Evolutionary conservation across 2,797 vertebrate genomes (phyloP).

Genomic region (Myripristis murdjan): DNA sequence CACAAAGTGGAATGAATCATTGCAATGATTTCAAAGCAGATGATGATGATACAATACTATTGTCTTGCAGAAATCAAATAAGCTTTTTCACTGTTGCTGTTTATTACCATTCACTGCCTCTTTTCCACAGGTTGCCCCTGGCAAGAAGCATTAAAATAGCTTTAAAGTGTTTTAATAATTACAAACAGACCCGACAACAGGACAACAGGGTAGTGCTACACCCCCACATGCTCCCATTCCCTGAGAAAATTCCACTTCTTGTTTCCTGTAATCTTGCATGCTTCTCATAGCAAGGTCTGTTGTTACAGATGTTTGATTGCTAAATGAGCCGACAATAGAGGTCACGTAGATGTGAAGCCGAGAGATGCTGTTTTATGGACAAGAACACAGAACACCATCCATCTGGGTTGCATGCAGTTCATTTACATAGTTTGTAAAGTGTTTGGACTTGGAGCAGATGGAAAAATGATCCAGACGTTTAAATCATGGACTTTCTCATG

Average conservation of each 20-base stretch:
- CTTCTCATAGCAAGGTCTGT: constrained; percentile 20
- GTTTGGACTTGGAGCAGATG: constrained; percentile 11
- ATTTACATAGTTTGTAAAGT: background rate
- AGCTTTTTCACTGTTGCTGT: too few species aligned
- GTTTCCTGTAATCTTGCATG: constrained; percentile 11
- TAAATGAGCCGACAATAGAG: constrained; percentile 11
- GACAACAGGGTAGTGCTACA: background rate
- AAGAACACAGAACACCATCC: constrained; percentile 6
- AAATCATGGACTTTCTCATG: background rate
- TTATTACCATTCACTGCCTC: background rate
- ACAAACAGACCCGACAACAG: constrained; percentile 9
- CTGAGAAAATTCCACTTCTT: background rate
- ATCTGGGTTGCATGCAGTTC: background rate
- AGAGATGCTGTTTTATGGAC: background rate
- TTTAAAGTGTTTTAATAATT: background rate
- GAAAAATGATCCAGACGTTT: background rate
- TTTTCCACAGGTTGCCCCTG: background rate
- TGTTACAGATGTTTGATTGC: constrained; percentile 56
- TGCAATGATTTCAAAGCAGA: too few species aligned
- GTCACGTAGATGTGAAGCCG: background rate
- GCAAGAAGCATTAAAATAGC: background rate
- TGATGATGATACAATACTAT: background rate
- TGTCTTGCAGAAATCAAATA: background rate
- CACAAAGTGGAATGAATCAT: too few species aligned
- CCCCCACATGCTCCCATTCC: background rate